Base-by-base conservation (phyloP, 2,888 invertebrate genomes). In the Rhagium mordax region DNA sequence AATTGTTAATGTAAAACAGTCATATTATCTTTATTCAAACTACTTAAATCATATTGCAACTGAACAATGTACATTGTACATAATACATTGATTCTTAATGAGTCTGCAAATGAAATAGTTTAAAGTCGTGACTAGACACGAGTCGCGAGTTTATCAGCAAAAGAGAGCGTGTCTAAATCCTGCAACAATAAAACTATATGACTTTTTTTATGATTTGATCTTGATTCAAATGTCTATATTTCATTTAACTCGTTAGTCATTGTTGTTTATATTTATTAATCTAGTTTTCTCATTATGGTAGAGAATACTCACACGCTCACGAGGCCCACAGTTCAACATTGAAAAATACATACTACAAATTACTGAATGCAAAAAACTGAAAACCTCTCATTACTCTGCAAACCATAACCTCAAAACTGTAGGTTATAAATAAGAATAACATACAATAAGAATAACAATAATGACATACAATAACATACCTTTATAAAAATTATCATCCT, bases 41-140 rank as follows among this genome's bases (percentile, higher is more conserved):
- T 41, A n/a, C n/a, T n/a, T n/a, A 41, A 41, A 41, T 4, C 13
- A 13, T 41, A 13, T 41, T 41, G n/a, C 13, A 41, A 41, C 41
- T n/a, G 41, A 5, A n/a, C n/a, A 41, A 41, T 41, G n/a, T n/a
- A n/a, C 24, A 24, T 24, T 24, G 24, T 6, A 4, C 24, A 3
- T 6, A 24, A 16, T 8, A 16, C 18, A 51, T 18, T 10, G 18
- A 18, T 18, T 2, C 51, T 6, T 61, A 61, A 49, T 49, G 24
- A 64, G 16, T 49, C 49, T 24, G 24, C 21, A 29, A 64, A 64
- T 24, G 64, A 49, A 64, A 64, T 64, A 64, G 49, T 64, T 51
- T 18, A 66, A 70, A 70, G 67, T 74, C 74, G 74, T 74, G 72
- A 72, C 72, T 59, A 72, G 74, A 74, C 74, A 70, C 65, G 61